A percentile compares a stretch with the other conserved stretches of the same genome.
Conservation (phyloP, 2,113 vertebrate genomes). For the Nothobranchius kuhntae region DNA sequence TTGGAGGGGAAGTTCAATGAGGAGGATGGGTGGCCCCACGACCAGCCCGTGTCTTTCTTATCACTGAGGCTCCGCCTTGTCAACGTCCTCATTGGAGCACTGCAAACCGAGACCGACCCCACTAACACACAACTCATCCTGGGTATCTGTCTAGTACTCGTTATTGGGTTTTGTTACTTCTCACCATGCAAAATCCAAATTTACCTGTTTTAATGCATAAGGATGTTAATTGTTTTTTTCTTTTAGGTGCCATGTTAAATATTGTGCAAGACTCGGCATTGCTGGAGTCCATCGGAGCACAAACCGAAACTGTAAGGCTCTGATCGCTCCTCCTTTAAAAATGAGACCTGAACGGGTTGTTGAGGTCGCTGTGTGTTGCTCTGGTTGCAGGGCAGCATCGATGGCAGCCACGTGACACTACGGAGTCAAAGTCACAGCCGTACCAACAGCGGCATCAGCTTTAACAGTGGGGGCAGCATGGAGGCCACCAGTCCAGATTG, state of each 20-base stretch:
- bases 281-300: slow-evolving; percentile 91
- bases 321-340: neutral
- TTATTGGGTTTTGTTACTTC: neutral
- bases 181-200: neutral
- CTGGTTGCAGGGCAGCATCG: slow-evolving; percentile 67
- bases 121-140: slow-evolving; percentile 97
- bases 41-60: slow-evolving; percentile 93
- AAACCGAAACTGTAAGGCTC: slow-evolving; percentile 88
- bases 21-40: slow-evolving; percentile 87
- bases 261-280: slow-evolving; percentile 96
- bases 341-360: neutral
- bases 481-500: slow-evolving; percentile 91
- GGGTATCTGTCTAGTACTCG: slow-evolving; percentile 74
- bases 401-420: slow-evolving; percentile 64
- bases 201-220: neutral
- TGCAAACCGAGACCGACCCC: slow-evolving; percentile 94
- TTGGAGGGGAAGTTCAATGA: slow-evolving; percentile 96
- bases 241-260: slow-evolving; percentile 93
- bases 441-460: slow-evolving; percentile 91
- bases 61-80: slow-evolving; percentile 93
- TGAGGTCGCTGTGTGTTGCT: slow-evolving; percentile 28
- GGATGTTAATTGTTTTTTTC: slow-evolving; percentile 2
- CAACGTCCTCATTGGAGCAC: slow-evolving; percentile 94
- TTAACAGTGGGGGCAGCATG: slow-evolving; percentile 87
- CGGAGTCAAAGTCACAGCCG: slow-evolving; percentile 88